Base-by-base conservation (phyloP, 2,888 invertebrate genomes). In the Agrochola circellaris region DNA sequence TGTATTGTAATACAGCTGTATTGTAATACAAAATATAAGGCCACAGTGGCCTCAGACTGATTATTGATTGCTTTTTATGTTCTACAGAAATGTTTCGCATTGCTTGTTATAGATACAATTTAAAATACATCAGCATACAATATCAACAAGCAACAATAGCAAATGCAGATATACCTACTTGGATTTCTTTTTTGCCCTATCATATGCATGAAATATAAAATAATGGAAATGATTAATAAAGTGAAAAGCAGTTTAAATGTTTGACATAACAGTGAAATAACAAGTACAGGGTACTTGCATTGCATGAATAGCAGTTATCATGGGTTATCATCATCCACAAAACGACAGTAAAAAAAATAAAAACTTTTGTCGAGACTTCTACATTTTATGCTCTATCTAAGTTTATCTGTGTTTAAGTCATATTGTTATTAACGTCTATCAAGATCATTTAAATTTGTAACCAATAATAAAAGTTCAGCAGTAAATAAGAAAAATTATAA, bases 91-190 rank as follows among this genome's bases (percentile, higher is more conserved):
- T 71, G 68, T 71, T 73, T 83, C 84, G 84, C 87, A 69, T 72
- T 67, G 84, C 84, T 70, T 65, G n/a, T 45, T 51, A 72, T 73
- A 45, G 11, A n/a, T 34, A 73, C n/a, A 30, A 51, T 30, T 56
- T 45, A 60, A 68, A 69, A 66, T 71, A 54, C 71, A 65, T 64
- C 60, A 62, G 72, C 60, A 67, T 58, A 72, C 77, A 83, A 72
- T 71, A 81, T 38, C 72, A 83, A 79, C 82, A 72, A 81, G 67
- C 67, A 85, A 74, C 78, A 83, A 73, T 83, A 83, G 84, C 84
- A 70, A 83, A 73, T 69, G 83, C 84, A 70, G 60, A 58, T 70
- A 61, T 70, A 81, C 85, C 65, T 67, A 75, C 75, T 69, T 78
- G 79, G 48, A 30, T 64, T 71, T 85, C 38, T 72, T 84, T 81